Evolutionary conservation across 2,888 invertebrate species (phyloP), one percentile per base, ranked within the genome.

Genomic region (Cotesia congregata): DNA sequence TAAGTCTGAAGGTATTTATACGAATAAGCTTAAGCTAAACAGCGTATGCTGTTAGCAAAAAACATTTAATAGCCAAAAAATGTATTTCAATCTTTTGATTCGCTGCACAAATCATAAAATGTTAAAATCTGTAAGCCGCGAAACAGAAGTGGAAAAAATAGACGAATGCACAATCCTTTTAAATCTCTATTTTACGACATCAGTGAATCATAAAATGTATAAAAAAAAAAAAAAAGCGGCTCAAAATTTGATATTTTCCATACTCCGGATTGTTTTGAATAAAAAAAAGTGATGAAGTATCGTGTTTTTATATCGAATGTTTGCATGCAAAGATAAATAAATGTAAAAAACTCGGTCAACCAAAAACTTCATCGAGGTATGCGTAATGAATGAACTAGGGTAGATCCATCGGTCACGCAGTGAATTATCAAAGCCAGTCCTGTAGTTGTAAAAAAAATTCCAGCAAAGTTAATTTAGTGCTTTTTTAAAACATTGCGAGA

Each of bases 351-450:
- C 67, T 68, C 72, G 64, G 40, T 40, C 71, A 67, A 59, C 59
- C 41, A 61, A 68, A 41, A 62, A 72, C 72, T 64, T 76, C 72
- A 76, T 67, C 17, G 67, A 41, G 67, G 67, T 76, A 61, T 20
- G 12, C 40, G 61, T 72, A 67, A 76, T 73, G 62, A 73, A 69
- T 73, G 72, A 65, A 12, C 62, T 15, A 5, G 40, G 17, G 40
- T 40, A 38, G 6, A 76, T 73, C 69, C 1, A 69, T 76, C n/a
- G 69, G 17, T 30, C 60, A 40, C 17, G 62, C 69, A 62, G 59
- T 76, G 69, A 76, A 73, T 76, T 72, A 72, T 72, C 61, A 39
- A 68, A 68, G 61, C 41, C 30, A 30, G 30, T 30, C 39, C 67
- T 38, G 61, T 41, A 76, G 61, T 67, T 76, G 71, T 72, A 59